Evolutionary conservation across 37 sponge, comb jelly and placozoan species (phyloP).

Genomic region (Mnemiopsis leidyi): DNA sequence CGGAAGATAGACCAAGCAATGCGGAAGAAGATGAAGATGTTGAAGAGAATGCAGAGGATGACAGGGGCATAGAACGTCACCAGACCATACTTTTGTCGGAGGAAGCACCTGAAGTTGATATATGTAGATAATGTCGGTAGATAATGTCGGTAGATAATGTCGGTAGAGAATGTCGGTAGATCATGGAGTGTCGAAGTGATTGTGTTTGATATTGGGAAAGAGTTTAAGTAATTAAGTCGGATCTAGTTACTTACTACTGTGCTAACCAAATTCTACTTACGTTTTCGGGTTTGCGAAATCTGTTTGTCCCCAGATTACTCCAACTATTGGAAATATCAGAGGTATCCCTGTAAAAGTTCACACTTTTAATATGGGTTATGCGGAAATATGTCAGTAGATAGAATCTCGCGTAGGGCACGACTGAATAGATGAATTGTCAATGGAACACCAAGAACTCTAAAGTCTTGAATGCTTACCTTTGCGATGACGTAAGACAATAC

Average conservation of each 20-base stretch:
- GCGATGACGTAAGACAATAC: not conserved
- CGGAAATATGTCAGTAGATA: not conserved
- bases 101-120: constrained; percentile 62
- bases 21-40: constrained; percentile 62
- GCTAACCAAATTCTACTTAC: too few species aligned
- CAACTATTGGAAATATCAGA: constrained; percentile 47
- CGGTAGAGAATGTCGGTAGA: too few species aligned
- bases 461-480: not conserved
- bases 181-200: too few species aligned
- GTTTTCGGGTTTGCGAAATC: constrained; percentile 46
- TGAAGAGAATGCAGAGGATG: constrained; percentile 21
- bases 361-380: too few species aligned
- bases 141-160: too few species aligned
- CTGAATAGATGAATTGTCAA: not conserved
- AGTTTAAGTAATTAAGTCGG: too few species aligned
- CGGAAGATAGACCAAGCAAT: not conserved
- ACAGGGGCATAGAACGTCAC: constrained; percentile 47
- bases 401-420: not conserved
- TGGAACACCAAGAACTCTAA: not conserved
- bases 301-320: constrained; percentile 1
- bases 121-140: too few species aligned
- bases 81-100: not conserved
- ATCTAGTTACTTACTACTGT: too few species aligned
- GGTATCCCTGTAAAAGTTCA: constrained; percentile 62
- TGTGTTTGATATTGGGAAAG: too few species aligned